Evolutionary conservation across 2,797 vertebrate genomes (phyloP).

Genomic region (Protonibea diacanthus): DNA sequence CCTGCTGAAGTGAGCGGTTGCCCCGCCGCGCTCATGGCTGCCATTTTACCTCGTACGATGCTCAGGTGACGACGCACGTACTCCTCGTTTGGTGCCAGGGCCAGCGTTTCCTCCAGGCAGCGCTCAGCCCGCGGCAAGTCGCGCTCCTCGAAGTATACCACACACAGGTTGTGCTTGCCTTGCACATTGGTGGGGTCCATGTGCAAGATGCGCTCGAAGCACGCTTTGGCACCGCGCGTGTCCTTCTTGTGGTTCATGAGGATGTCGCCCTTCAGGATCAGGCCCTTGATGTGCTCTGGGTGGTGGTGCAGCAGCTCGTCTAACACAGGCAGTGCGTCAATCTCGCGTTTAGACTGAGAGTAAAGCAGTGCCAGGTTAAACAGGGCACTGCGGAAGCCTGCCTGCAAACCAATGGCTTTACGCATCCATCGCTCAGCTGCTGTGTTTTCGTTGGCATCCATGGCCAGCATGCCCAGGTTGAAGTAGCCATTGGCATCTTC

Average conservation of each 20-base stretch:
- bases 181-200: slow-evolving; percentile 97
- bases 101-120: slow-evolving; percentile 93
- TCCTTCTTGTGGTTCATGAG: slow-evolving; percentile 99
- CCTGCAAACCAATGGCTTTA: slow-evolving; percentile 92
- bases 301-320: slow-evolving; percentile 92
- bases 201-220: slow-evolving; percentile 93
- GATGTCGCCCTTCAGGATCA: slow-evolving; percentile 98
- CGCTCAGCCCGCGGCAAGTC: slow-evolving; percentile 92
- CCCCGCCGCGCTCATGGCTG: slow-evolving; percentile 85
- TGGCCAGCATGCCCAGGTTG: slow-evolving; percentile 98
- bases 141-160: slow-evolving; percentile 97
- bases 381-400: slow-evolving; percentile 95
- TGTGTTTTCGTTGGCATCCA: slow-evolving; percentile 93
- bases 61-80: slow-evolving; percentile 95
- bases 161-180: slow-evolving; percentile 97
- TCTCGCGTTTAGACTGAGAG: slow-evolving; percentile 93
- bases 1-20: slow-evolving; percentile 75
- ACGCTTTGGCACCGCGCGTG: slow-evolving; percentile 91
- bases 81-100: slow-evolving; percentile 95
- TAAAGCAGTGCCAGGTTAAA: slow-evolving; percentile 97
- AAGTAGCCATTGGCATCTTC: slow-evolving; percentile 97
- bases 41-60: slow-evolving; percentile 95
- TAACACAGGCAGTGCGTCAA: slow-evolving; percentile 92
- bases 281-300: slow-evolving; percentile 96
- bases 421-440: slow-evolving; percentile 98